Evolutionary conservation across 2,888 invertebrate genomes (phyloP).

Genomic region (Sturmia bella): DNA sequence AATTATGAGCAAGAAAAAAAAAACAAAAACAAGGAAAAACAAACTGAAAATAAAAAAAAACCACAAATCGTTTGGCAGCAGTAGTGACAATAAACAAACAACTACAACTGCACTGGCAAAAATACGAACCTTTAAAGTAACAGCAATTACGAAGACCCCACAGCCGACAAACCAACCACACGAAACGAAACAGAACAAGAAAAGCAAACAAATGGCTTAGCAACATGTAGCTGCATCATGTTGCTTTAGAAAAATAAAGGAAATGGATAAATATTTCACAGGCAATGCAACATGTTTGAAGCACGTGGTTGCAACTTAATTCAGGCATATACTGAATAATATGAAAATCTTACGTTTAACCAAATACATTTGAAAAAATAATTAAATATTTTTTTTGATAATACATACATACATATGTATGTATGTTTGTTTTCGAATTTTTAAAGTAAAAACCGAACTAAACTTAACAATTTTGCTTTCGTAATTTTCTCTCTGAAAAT

Average conservation of each 20-base stretch:
- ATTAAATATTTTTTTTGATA: too few species aligned
- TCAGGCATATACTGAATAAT: too few species aligned
- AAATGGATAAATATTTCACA: neutral
- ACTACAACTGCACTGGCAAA: constrained; percentile 30
- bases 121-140: constrained; percentile 37
- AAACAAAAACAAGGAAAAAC: constrained; percentile 30
- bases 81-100: constrained; percentile 58
- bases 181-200: constrained; percentile 20
- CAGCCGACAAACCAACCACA: constrained; percentile 26
- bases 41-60: constrained; percentile 75
- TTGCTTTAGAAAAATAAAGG: neutral
- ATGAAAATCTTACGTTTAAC: neutral
- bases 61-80: constrained; percentile 73
- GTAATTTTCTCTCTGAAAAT: too few species aligned
- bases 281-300: constrained; percentile 44
- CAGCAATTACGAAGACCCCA: constrained; percentile 56
- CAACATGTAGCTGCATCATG: constrained; percentile 59
- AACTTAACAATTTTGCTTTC: too few species aligned
- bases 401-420: too few species aligned
- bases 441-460: too few species aligned
- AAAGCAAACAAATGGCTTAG: neutral
- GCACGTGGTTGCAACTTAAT: constrained; percentile 56
- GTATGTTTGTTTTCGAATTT: too few species aligned
- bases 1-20: constrained; percentile 31
- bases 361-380: too few species aligned